Percentiles rank a stretch among this genome's conserved stretches.
Conservation (phyloP, 2,113 vertebrate genomes). For the Loxodonta africana region DNA sequence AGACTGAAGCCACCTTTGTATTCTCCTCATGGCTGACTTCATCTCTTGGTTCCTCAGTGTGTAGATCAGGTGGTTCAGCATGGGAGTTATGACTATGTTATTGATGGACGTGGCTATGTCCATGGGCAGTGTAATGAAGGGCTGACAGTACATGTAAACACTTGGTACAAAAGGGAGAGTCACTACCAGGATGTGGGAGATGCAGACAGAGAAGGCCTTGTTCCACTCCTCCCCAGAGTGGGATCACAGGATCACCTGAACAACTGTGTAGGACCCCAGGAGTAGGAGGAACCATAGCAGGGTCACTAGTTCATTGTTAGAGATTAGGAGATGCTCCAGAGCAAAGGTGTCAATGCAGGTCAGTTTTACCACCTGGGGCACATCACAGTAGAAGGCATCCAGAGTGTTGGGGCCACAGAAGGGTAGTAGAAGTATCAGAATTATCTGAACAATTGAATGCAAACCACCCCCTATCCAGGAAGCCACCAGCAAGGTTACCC, state of each 20-base stretch:
- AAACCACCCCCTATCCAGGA: constrained; percentile 78
- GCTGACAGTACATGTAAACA: constrained; percentile 74
- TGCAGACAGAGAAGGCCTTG: constrained; percentile 77
- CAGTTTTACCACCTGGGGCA: constrained; percentile 79
- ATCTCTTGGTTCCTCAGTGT: constrained; percentile 79
- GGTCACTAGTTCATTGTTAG: constrained; percentile 76
- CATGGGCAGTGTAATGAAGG: constrained; percentile 67
- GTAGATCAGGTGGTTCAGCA: constrained; percentile 81
- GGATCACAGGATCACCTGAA: constrained; percentile 69
- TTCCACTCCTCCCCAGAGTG: constrained; percentile 6
- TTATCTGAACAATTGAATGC: constrained; percentile 73
- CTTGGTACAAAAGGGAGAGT: constrained; percentile 71
- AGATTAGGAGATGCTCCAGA: constrained; percentile 77
- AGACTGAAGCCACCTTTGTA: constrained; percentile 59
- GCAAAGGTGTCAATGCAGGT: constrained; percentile 65
- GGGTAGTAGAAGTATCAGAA: constrained; percentile 72
- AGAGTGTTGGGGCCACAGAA: constrained; percentile 78
- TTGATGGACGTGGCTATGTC: constrained; percentile 77
- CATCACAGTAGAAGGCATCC: constrained; percentile 81
- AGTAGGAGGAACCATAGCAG: constrained; percentile 78
- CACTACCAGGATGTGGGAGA: constrained; percentile 79
- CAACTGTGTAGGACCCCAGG: constrained; percentile 68
- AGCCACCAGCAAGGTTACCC: constrained; percentile 68
- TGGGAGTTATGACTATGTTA: constrained; percentile 73
- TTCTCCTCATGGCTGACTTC: constrained; percentile 75